Evolutionary conservation across 2,113 vertebrate species (phyloP), one percentile per base, ranked within the genome.

Genomic region (Chaetodon auriga): DNA sequence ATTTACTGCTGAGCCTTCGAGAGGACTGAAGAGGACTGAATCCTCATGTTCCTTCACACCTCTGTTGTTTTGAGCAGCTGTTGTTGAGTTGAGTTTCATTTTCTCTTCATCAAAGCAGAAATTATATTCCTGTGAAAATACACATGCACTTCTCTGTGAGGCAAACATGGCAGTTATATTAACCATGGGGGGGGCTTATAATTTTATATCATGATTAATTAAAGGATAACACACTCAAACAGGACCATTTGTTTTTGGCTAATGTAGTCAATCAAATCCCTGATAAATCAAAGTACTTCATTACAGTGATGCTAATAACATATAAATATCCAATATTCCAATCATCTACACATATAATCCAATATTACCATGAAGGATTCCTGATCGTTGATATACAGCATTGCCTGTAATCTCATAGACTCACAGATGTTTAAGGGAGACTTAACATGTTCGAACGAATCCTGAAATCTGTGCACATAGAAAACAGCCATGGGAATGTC

Each of bases 41-140:
- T 23, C 54, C 49, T 71, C 60, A 45, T 41, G 6, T 58, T 58
- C 78, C 30, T 61, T 68, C 61, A 66, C 49, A 18, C 30, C 45
- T 49, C 12, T 25, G 45, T 15, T 46, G 23, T 11, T 38, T 53
- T 36, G 36, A n/a, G 4, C 62, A 15, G 62, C 72, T 57, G 45
- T 49, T 2, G 25, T 25, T 73, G 66, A 16, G 38, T 69, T 6
- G 38, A 2, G 70, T 48, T 43, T 72, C 53, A 25, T 0, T 19
- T 19, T 9, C 15, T 72, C 1, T 46, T 4, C 0, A 45, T 66
- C 18, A 5, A 60, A 14, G 12, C 57, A 62, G 25, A 18, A 45
- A 1, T 48, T 38, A 7, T n/a, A 12, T 23, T 23, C 5, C 54
- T 23, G 2, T 51, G 16, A 55, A 12, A 23, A 54, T n/a, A 54